These are phyloP conservation scores for Scopus umbretta DNA, from an alignment of 2,113 vertebrate genomes.

Conservation along the genomic window DNA sequence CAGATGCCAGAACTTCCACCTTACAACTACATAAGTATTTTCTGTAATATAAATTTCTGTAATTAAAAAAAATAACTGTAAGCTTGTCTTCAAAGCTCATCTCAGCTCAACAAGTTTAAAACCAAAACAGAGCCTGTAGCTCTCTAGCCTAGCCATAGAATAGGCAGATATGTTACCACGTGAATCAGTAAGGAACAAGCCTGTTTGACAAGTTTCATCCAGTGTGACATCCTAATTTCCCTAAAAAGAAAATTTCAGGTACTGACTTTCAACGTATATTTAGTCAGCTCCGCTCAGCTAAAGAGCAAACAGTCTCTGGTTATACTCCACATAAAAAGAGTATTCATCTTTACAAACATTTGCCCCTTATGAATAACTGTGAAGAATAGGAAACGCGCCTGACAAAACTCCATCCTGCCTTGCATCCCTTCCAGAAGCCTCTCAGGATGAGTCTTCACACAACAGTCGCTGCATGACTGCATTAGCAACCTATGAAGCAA, in stretches of 20 bases:
- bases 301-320: background rate
- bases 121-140: background rate
- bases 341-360: background rate
- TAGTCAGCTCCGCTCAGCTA: background rate
- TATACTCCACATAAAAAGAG: background rate
- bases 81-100: background rate
- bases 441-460: background rate
- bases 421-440: background rate
- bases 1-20: background rate
- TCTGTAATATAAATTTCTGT: too few species aligned
- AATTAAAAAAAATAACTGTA: background rate
- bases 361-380: background rate
- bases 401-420: background rate
- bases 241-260: background rate
- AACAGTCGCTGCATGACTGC: rapidly evolving
- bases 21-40: background rate
- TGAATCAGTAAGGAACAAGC: background rate
- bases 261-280: background rate
- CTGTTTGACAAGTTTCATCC: background rate
- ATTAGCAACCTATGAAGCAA: background rate
- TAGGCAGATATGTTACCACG: background rate
- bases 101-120: background rate
- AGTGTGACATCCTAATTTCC: background rate
- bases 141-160: background rate
- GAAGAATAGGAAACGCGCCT: rapidly evolving